phyloP scores from a whole-genome alignment of 2,797 vertebrate species.

The Anguilla pacifica region DNA sequence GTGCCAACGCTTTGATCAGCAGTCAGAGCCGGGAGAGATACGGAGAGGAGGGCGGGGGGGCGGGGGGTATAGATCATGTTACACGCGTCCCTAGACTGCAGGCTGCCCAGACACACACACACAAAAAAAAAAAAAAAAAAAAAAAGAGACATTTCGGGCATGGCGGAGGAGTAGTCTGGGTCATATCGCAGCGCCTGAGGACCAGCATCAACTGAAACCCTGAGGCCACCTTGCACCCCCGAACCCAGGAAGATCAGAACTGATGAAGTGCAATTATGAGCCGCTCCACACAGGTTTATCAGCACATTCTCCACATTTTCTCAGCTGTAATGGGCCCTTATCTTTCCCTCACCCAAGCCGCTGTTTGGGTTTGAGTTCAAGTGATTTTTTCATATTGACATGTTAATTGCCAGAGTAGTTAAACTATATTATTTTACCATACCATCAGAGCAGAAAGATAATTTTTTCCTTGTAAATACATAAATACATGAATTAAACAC shows the following conservation, averaged over 20 bases:
- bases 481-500: not conserved
- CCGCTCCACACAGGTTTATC: not conserved
- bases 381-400: not conserved
- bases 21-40: slow-evolving; percentile 15
- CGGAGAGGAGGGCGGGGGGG: not conserved
- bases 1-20: slow-evolving; percentile 29
- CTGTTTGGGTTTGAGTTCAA: not conserved
- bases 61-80: not conserved
- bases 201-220: not conserved
- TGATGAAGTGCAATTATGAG: not conserved
- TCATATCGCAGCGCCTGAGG: not conserved
- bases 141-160: not conserved
- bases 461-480: not conserved
- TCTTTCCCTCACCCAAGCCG: not conserved
- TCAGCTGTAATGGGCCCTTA: not conserved
- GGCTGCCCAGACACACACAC: no score
- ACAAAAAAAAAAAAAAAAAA: not conserved
- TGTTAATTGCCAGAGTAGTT: not conserved
- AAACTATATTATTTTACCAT: not conserved
- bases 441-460: not conserved
- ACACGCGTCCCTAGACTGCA: not conserved
- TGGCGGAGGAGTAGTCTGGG: not conserved
- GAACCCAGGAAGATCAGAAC: not conserved
- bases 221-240: not conserved
- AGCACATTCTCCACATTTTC: slow-evolving; percentile 9